Conservation (phyloP, 2,888 invertebrate genomes). For the Campoletis raptor region DNA sequence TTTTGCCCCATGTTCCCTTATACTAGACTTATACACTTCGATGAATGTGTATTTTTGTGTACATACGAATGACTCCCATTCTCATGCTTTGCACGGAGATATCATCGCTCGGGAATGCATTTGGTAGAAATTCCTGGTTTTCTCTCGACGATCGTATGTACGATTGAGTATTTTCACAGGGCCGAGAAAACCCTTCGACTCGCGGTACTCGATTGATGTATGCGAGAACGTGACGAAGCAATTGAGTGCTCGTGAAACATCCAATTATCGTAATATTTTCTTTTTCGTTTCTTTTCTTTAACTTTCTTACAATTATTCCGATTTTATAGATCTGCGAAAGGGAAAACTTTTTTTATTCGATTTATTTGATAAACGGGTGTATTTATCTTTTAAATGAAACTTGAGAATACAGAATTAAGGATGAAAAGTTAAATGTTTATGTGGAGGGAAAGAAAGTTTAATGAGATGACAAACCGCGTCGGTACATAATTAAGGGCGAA, state of each 20-base stretch:
- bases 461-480: background rate
- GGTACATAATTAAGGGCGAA: background rate
- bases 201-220: conserved; percentile 9
- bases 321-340: background rate
- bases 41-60: background rate
- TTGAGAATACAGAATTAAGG: background rate
- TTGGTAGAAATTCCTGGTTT: conserved; percentile 43
- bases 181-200: conserved; percentile 25
- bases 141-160: conserved; percentile 38
- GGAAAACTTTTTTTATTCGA: background rate
- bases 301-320: too few relatives aligned
- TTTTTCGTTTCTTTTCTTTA: background rate
- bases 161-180: conserved; percentile 53
- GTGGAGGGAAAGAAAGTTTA: background rate
- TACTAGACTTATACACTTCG: background rate
- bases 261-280: background rate
- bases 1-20: too few relatives aligned
- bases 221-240: conserved; percentile 17
- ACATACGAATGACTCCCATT: background rate
- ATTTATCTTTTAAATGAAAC: background rate
- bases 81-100: conserved; percentile 23
- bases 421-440: background rate
- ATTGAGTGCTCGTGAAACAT: conserved; percentile 41
- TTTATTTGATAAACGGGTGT: background rate
- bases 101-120: conserved; percentile 29